Evolutionary conservation across 2,888 invertebrate species (phyloP), one percentile per base, ranked within the genome.

Genomic region (Hofmannophila pseudospretella): DNA sequence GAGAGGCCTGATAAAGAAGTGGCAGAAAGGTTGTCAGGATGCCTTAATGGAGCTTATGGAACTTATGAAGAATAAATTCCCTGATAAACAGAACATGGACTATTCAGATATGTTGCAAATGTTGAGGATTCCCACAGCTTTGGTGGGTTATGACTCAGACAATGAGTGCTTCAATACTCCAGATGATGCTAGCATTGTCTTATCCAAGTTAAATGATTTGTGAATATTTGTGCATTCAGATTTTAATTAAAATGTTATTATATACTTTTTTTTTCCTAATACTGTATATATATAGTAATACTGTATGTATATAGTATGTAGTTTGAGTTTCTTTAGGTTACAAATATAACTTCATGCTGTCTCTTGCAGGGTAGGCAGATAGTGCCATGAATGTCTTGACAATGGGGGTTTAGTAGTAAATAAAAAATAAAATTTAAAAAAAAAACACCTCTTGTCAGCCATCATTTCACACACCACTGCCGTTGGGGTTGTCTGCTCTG

Each of bases 1-100:
- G 4, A 58, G 78, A 40, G 61, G 44, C 25, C 62, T 87, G 14
- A 89, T 89, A 16, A 76, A 81, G 39, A 88, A 78, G 48, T 90
- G 89, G 89, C 84, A 86, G 46, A 76, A 67, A 36, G 89, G 87
- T 1, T 89, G 89, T 43, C 88, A 88, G 44, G 74, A 76, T 49
- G 89, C 88, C 0, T 54, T 90, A 10, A 68, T 74, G 40, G 84
- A 88, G 38, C 64, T 89, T 8, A 71, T 89, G 54, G 77, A 77
- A 23, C 45, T 84, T 23, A 80, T 88, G 69, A 75, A 72, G 40
- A 65, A 53, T 1, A 82, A 81, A 35, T 67, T 75, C 43, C 75
- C 77, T 0, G 80, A 82, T 22, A 71, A 67, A 42, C 67, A 69
- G 13, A 66, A 75, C 34, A 78, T 87, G 68, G 78, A 75, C 32